Base-by-base conservation (phyloP, 2,888 invertebrate genomes). In the Fragum fragum region DNA sequence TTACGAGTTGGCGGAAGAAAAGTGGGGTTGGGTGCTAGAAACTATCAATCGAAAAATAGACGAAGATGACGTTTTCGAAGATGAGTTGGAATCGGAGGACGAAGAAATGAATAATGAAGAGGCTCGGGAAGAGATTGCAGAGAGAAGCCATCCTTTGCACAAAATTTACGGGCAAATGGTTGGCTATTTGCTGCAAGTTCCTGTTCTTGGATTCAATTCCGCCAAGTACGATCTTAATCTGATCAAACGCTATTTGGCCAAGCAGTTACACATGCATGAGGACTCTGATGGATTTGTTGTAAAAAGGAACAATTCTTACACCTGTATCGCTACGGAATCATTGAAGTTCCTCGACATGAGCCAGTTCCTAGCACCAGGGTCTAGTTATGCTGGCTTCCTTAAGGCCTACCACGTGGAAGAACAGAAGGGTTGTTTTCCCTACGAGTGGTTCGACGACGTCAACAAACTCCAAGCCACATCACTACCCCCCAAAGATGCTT, bases 141-240 rank as follows among this genome's bases (percentile, higher is more conserved):
- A 55, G n/a, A n/a, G n/a, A n/a, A 42, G 23, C 18, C 70, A 78
- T 57, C 77, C 77, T 0, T 52, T 76, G 14, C 26, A 63, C 32
- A 74, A 52, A 16, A 11, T 79, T 1, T 75, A 79, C 61, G 74
- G 79, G 1, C 29, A 75, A 29, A 29, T 74, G 7, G 55, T 52
- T 39, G 53, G 28, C 1, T 79, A 79, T 52, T 70, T 79, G 63
- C 36, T 52, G 0, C 81, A 79, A 52, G 52, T 81, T 6, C 78
- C 81, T 7, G 83, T 81, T 0, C 23, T 86, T 0, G 83, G 83
- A 9, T 86, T 83, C 36, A 86, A 83, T 61, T 83, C 79, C 0
- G 78, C 86, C 57, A 83, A 83, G 26, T 86, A 83, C 53, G 86
- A 83, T 52, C n/a, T 86, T 9, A 86, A 83, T 61, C 21, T 86